These are phyloP conservation scores for Corvus cornix DNA, from an alignment of 2,113 vertebrate genomes.

Conservation along the genomic window DNA sequence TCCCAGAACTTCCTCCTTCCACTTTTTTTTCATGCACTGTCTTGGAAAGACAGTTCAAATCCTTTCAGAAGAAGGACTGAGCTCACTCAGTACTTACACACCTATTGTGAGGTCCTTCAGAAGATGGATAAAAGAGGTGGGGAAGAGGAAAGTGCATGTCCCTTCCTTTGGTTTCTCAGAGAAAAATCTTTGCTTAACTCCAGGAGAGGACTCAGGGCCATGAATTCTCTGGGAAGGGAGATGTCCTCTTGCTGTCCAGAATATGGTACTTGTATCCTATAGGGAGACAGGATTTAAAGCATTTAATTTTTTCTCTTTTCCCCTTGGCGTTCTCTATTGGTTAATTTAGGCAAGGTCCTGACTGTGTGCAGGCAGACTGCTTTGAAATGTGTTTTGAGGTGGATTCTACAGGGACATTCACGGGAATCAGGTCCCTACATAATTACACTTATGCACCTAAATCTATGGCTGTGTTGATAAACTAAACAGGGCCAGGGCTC, in stretches of 20 bases:
- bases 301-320: neutral
- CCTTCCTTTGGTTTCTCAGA: neutral
- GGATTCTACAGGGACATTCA: neutral
- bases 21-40: neutral
- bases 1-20: neutral
- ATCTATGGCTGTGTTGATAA: conserved; percentile 13
- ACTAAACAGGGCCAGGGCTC: neutral
- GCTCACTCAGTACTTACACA: neutral
- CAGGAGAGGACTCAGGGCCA: neutral
- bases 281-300: neutral
- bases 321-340: neutral
- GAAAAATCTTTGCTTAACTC: neutral
- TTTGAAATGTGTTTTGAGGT: neutral
- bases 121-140: neutral
- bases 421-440: neutral
- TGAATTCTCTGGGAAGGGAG: neutral
- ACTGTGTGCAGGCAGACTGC: neutral
- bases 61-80: neutral
- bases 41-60: neutral
- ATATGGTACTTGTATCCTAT: neutral
- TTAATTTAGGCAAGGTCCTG: neutral
- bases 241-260: neutral
- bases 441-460: neutral
- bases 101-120: neutral
- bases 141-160: neutral